phyloP scores from a whole-genome alignment of 2,888 invertebrate species.

The Lomographa bimaculata region DNA sequence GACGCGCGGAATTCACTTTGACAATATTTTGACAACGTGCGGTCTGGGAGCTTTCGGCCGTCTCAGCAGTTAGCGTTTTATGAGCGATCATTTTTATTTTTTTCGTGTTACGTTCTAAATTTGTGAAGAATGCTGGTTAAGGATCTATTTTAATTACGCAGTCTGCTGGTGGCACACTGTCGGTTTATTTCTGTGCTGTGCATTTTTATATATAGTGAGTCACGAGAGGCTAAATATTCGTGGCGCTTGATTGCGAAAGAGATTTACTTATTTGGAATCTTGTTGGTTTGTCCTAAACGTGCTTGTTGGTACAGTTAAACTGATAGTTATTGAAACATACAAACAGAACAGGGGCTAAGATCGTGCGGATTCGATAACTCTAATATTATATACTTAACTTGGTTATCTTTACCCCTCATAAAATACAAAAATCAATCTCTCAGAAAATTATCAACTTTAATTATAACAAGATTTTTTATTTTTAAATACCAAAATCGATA shows the following conservation, averaged over 20 bases:
- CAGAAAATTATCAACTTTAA: too few relatives aligned
- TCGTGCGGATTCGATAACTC: too few relatives aligned
- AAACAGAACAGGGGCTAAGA: slow-evolving; percentile 1
- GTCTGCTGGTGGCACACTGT: slow-evolving; percentile 21
- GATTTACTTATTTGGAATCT: slow-evolving; percentile 10
- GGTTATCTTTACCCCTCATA: too few relatives aligned
- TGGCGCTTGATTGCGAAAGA: slow-evolving; percentile 14
- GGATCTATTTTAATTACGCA: slow-evolving; percentile 58
- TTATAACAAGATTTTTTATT: too few relatives aligned
- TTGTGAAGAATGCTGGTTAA: slow-evolving; percentile 53
- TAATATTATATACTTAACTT: too few relatives aligned
- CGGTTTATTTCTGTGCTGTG: slow-evolving; percentile 13
- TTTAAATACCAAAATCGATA: too few relatives aligned
- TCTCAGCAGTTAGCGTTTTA: slow-evolving; percentile 43
- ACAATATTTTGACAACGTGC: slow-evolving; percentile 82
- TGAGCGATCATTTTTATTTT: slow-evolving; percentile 63
- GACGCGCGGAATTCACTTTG: slow-evolving; percentile 80
- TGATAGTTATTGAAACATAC: not conserved
- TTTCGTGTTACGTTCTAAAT: slow-evolving; percentile 45
- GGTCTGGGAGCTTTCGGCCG: slow-evolving; percentile 66
- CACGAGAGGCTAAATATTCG: slow-evolving; percentile 9
- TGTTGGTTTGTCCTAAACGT: slow-evolving; percentile 2
- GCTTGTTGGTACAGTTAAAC: not conserved
- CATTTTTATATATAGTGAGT: slow-evolving; percentile 15
- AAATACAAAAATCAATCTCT: too few relatives aligned